Evolutionary conservation across 1,140 invertebrate species (phyloP).

Genomic region (Holcopasites calliopsidis): DNA sequence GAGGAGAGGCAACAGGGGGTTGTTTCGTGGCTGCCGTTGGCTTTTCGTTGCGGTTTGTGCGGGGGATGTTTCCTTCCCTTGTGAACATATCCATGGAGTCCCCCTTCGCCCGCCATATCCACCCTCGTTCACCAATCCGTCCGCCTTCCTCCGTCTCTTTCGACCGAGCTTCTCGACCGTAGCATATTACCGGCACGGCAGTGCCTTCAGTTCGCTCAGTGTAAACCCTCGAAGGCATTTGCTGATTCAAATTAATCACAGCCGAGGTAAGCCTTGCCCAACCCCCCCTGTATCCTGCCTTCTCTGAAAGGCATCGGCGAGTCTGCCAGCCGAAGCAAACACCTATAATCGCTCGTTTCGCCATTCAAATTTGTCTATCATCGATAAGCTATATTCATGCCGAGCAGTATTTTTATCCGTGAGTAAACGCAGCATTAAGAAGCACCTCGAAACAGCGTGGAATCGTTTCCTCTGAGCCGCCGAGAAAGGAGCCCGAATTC

Average conservation of each 20-base stretch:
- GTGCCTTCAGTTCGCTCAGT: constrained; percentile 67
- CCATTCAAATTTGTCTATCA: background rate
- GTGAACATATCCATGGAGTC: constrained; percentile 62
- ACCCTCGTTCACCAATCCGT: constrained; percentile 15
- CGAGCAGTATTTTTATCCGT: background rate
- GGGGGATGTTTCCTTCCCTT: constrained; percentile 75
- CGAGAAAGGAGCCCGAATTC: background rate
- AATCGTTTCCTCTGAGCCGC: constrained; percentile 34
- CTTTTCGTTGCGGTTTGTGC: constrained; percentile 71
- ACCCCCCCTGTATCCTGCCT: constrained; percentile 29
- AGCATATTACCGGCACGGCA: constrained; percentile 63
- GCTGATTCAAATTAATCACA: constrained; percentile 80
- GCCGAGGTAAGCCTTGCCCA: constrained; percentile 62
- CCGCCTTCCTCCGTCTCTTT: constrained; percentile 45
- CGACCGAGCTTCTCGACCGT: constrained; percentile 58
- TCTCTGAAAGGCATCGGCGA: constrained; percentile 35
- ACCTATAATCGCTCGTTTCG: constrained; percentile 49
- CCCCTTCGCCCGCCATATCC: constrained; percentile 22
- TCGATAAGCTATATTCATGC: background rate
- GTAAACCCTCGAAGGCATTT: constrained; percentile 76
- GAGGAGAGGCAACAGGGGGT: constrained; percentile 54
- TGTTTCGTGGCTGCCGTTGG: constrained; percentile 67
- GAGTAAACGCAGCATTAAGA: constrained; percentile 33
- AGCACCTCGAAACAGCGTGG: constrained; percentile 35
- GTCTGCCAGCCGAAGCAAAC: constrained; percentile 29